Percentiles rank a stretch among this genome's conserved stretches.
These are phyloP conservation scores for Leptogaster cylindrica DNA, from an alignment of 2,888 invertebrate species.

Conservation along the genomic window DNA sequence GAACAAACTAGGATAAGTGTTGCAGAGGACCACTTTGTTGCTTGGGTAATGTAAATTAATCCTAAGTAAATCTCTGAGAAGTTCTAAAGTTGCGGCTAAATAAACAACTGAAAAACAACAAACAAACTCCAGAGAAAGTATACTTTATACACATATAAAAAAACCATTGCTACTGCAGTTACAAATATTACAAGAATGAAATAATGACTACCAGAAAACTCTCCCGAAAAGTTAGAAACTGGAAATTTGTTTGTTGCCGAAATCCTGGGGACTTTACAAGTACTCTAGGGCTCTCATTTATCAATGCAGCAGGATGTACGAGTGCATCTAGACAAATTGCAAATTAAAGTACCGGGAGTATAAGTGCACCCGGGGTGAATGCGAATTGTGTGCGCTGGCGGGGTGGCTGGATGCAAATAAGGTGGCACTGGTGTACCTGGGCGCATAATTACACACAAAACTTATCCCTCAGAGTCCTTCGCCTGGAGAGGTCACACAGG, in stretches of 20 bases:
- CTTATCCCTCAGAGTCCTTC: no score
- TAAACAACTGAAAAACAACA: conserved; percentile 9
- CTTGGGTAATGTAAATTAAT: conserved; percentile 19
- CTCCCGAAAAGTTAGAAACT: conserved; percentile 21
- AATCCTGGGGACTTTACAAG: background rate
- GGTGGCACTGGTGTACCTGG: no score
- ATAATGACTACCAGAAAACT: conserved; percentile 29
- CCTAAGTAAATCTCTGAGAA: conserved; percentile 26
- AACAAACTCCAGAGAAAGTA: no score
- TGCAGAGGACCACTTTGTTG: background rate
- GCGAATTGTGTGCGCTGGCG: no score
- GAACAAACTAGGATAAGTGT: conserved; percentile 22
- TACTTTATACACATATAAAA: no score
- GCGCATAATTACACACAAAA: no score
- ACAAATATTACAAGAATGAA: conserved; percentile 10
- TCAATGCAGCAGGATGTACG: conserved; percentile 22
- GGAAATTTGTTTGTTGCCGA: conserved; percentile 29
- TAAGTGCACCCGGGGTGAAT: no score
- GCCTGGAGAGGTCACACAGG: no score
- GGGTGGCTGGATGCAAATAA: no score
- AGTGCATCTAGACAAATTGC: conserved; percentile 6
- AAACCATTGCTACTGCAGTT: background rate
- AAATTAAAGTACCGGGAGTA: no score
- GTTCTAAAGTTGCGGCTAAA: conserved; percentile 9
- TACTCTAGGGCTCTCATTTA: conserved; percentile 8